A percentile compares a stretch with the other conserved stretches of the same genome.
Conservation (phyloP, 2,888 invertebrate species). For the Gonocerus acuteangulatus region DNA sequence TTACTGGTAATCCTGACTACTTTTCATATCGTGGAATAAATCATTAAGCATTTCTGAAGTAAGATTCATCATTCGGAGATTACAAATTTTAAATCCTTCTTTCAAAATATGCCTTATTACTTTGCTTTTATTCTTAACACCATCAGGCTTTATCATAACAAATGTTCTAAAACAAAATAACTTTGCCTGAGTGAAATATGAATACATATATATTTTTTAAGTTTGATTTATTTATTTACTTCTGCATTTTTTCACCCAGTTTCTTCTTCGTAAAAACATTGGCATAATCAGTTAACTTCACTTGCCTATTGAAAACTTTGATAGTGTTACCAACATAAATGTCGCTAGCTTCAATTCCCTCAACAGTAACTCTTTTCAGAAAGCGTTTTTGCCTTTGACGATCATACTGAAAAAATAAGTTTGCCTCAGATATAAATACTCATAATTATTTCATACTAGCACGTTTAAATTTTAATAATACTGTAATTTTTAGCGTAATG, state of each 20-base stretch:
- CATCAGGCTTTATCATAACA: conserved; percentile 68
- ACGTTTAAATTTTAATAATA: too few relatives aligned
- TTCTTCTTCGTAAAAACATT: conserved; percentile 59
- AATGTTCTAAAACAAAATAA: conserved; percentile 55
- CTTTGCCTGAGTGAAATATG: not conserved
- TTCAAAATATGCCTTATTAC: conserved; percentile 61
- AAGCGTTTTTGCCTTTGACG: conserved; percentile 56
- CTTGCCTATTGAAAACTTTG: conserved; percentile 63
- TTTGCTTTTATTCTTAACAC: conserved; percentile 61
- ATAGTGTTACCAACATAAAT: conserved; percentile 67
- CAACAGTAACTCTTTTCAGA: conserved; percentile 59
- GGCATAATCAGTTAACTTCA: conserved; percentile 65
- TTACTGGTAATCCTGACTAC: conserved; percentile 56
- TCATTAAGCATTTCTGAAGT: conserved; percentile 56
- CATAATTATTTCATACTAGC: too few relatives aligned
- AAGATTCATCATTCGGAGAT: conserved; percentile 64
- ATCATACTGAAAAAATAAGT: conserved; percentile 50
- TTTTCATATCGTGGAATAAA: conserved; percentile 54
- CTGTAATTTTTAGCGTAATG: too few relatives aligned
- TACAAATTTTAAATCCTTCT: conserved; percentile 51
- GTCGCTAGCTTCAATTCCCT: conserved; percentile 56
- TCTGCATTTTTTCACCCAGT: conserved; percentile 56
- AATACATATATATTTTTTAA: conserved; percentile 9
- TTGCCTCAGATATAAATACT: too few relatives aligned
- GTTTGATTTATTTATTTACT: too few relatives aligned